phyloP scores from a whole-genome alignment of 2,888 invertebrate genomes.

The Ecliptopera silaceata region DNA sequence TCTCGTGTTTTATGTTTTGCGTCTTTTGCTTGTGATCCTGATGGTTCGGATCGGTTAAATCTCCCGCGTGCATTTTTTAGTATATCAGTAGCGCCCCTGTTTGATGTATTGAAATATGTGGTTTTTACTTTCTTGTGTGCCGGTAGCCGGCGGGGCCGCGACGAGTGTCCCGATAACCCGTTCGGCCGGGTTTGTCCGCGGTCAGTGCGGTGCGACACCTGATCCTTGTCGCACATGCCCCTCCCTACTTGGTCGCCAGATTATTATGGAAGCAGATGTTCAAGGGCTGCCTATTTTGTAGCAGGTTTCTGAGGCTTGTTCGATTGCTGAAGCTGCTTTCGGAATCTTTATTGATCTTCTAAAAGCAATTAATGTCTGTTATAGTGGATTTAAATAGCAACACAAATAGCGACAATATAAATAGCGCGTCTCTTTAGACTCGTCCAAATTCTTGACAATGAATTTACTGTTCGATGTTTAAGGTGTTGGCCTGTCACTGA shows the following conservation, averaged over 20 bases:
- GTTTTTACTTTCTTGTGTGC: constrained; percentile 61
- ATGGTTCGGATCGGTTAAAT: constrained; percentile 38
- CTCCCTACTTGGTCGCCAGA: constrained; percentile 43
- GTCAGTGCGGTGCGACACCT: constrained; percentile 79
- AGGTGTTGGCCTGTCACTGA: constrained; percentile 57
- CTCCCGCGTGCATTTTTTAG: constrained; percentile 38
- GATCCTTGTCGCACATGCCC: constrained; percentile 72
- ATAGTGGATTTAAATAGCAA: constrained; percentile 8
- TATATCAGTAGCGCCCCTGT: constrained; percentile 43
- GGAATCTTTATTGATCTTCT: not conserved
- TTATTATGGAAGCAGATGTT: constrained; percentile 63
- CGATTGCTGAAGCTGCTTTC: not conserved
- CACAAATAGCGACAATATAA: constrained; percentile 17
- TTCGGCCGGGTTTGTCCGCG: constrained; percentile 68
- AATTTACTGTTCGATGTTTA: constrained; percentile 55
- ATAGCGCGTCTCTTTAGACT: constrained; percentile 35
- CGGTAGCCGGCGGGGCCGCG: constrained; percentile 35
- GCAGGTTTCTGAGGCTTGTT: constrained; percentile 41
- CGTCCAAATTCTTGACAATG: constrained; percentile 67
- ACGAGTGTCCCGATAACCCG: constrained; percentile 63
- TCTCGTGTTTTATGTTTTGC: constrained; percentile 34
- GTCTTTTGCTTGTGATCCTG: constrained; percentile 26
- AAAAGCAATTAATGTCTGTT: not conserved
- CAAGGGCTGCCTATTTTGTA: constrained; percentile 48
- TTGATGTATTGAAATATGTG: constrained; percentile 48